phyloP scores from a whole-genome alignment of 2,797 vertebrate species.

The Iguana delicatissima region DNA sequence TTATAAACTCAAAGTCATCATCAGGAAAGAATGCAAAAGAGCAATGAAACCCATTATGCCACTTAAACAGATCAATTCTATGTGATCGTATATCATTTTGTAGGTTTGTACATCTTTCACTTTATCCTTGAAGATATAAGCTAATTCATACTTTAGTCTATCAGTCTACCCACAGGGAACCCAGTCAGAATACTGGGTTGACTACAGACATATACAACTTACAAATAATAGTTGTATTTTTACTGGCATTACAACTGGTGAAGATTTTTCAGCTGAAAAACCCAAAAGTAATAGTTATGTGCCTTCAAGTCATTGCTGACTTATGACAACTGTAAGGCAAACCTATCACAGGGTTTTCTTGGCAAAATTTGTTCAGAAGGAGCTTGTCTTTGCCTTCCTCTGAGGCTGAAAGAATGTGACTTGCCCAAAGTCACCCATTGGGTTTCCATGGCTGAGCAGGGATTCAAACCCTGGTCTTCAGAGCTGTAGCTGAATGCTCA shows the following conservation, averaged over 20 bases:
- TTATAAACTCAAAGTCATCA: conserved; percentile 77
- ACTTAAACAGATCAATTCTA: conserved; percentile 71
- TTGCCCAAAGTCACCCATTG: too few species aligned
- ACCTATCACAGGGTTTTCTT: too few species aligned
- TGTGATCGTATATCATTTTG: conserved; percentile 71
- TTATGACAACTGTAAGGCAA: too few species aligned
- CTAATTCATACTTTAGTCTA: conserved; percentile 68
- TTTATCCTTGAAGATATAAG: conserved; percentile 76
- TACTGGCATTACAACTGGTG: neutral
- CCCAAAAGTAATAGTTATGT: neutral
- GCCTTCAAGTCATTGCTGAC: too few species aligned
- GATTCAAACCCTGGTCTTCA: too few species aligned
- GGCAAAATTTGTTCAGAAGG: too few species aligned
- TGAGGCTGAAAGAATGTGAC: too few species aligned
- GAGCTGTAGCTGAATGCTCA: too few species aligned
- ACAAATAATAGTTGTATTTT: neutral
- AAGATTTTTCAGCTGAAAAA: neutral
- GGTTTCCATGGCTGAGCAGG: too few species aligned
- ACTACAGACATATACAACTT: neutral
- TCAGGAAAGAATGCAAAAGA: conserved; percentile 71
- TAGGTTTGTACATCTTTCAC: conserved; percentile 66
- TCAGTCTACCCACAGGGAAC: neutral
- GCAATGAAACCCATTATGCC: conserved; percentile 75
- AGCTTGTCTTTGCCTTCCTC: too few species aligned
- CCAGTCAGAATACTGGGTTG: neutral